Percentiles rank a stretch among this genome's conserved stretches.
These are phyloP conservation scores for Eupithecia subumbrata DNA, from an alignment of 2,888 invertebrate species.

Conservation along the genomic window DNA sequence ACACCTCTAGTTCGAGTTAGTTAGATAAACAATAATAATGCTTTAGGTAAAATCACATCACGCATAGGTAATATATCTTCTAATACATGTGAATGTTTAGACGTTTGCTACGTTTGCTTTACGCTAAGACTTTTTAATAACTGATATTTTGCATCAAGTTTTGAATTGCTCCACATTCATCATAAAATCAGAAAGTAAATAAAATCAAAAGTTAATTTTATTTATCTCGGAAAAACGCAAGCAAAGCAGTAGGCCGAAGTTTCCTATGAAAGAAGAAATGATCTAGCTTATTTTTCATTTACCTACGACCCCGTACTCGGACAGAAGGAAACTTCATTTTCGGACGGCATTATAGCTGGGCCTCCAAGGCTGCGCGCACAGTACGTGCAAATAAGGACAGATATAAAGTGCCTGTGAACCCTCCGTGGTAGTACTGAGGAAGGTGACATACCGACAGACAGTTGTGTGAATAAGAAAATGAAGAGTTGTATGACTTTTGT, in stretches of 20 bases:
- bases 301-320: slow-evolving; percentile 31
- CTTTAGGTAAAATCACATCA: background rate
- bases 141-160: background rate
- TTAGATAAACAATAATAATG: background rate
- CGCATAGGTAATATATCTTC: background rate
- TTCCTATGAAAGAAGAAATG: background rate
- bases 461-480: slow-evolving; percentile 64
- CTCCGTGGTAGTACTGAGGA: slow-evolving; percentile 72
- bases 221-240: background rate
- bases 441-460: slow-evolving; percentile 55
- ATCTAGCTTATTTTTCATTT: background rate
- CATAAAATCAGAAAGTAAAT: background rate
- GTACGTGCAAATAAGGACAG: slow-evolving; percentile 73
- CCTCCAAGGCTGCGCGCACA: slow-evolving; percentile 67
- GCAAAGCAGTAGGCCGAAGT: background rate
- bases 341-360: slow-evolving; percentile 61
- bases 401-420: slow-evolving; percentile 78
- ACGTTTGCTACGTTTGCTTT: background rate
- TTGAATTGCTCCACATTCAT: background rate
- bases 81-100: background rate
- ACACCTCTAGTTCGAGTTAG: background rate
- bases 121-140: background rate
- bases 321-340: slow-evolving; percentile 76
- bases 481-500: slow-evolving; percentile 60
- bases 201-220: too few species aligned